Conservation (phyloP, 2,113 vertebrate genomes). For the Leptobrachium ailaonicum region DNA sequence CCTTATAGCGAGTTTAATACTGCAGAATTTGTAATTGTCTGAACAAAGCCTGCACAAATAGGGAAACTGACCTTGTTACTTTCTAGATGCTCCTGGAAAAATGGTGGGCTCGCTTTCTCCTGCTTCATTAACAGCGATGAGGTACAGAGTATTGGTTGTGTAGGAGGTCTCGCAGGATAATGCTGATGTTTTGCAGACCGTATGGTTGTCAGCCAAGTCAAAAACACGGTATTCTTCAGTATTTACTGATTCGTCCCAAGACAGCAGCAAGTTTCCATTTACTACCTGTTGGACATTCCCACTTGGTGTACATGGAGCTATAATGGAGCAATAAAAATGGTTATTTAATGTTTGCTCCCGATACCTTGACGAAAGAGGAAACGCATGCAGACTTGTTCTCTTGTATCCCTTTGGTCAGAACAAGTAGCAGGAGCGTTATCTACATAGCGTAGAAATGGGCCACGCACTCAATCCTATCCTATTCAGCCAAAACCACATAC, state of each 20-base stretch:
- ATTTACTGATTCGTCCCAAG: conserved; percentile 60
- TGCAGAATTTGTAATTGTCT: too few relatives aligned
- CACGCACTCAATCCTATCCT: too few relatives aligned
- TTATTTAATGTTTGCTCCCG: too few relatives aligned
- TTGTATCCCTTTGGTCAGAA: too few relatives aligned
- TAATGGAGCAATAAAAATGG: not conserved
- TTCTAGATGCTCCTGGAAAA: not conserved
- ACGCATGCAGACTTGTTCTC: too few relatives aligned
- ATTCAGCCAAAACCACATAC: too few relatives aligned
- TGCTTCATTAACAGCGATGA: conserved; percentile 63
- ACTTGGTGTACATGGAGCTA: conserved; percentile 70
- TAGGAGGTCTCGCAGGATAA: conserved; percentile 60
- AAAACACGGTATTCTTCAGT: conserved; percentile 58
- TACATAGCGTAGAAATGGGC: too few relatives aligned
- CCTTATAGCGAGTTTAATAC: too few relatives aligned
- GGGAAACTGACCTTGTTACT: not conserved
- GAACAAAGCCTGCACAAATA: too few relatives aligned
- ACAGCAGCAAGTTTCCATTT: conserved; percentile 52
- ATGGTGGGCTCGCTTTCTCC: conserved; percentile 62
- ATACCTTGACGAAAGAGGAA: too few relatives aligned
- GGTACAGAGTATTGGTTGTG: conserved; percentile 29
- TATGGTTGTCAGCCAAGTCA: conserved; percentile 46
- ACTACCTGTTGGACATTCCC: conserved; percentile 49
- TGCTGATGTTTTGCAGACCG: conserved; percentile 58
- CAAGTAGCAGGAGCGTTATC: too few relatives aligned